Conservation (phyloP, 2,113 vertebrate genomes). For the Holacanthus passer region DNA sequence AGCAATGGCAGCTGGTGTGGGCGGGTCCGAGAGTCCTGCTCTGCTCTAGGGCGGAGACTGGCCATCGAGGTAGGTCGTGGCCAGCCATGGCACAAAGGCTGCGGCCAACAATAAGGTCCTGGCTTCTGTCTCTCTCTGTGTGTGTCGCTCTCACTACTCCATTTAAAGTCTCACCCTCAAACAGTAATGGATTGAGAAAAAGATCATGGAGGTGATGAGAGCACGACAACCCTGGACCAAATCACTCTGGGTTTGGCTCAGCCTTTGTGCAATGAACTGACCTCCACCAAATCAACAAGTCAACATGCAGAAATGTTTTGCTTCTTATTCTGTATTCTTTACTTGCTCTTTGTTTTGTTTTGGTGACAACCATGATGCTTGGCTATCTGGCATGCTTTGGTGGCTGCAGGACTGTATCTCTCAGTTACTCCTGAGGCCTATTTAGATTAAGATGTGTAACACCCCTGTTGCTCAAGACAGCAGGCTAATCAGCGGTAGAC, state of each 20-base stretch:
- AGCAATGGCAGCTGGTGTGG: constrained; percentile 87
- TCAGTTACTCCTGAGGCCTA: constrained; percentile 46
- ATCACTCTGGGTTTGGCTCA: constrained; percentile 74
- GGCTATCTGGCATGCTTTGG: constrained; percentile 76
- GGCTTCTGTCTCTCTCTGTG: constrained; percentile 48
- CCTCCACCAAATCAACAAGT: constrained; percentile 77
- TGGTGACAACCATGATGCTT: constrained; percentile 71
- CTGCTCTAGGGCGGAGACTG: constrained; percentile 80
- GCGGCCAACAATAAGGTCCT: constrained; percentile 79
- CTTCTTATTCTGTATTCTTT: constrained; percentile 27
- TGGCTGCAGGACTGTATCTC: constrained; percentile 63
- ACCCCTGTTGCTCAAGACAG: constrained; percentile 81
- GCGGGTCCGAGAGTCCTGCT: constrained; percentile 84
- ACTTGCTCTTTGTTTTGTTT: constrained; percentile 14
- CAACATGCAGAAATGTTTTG: constrained; percentile 79
- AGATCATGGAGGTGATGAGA: constrained; percentile 77
- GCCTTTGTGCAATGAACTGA: constrained; percentile 86
- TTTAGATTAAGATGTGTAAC: constrained; percentile 69
- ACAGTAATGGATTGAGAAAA: constrained; percentile 71
- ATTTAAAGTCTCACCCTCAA: constrained; percentile 76
- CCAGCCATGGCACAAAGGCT: constrained; percentile 87
- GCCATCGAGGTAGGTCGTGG: constrained; percentile 81
- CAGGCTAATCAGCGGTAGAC: constrained; percentile 65
- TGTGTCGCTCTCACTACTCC: constrained; percentile 72
- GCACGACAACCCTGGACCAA: constrained; percentile 65